Conservation (phyloP, 2,888 invertebrate genomes). For the Dione juno region DNA sequence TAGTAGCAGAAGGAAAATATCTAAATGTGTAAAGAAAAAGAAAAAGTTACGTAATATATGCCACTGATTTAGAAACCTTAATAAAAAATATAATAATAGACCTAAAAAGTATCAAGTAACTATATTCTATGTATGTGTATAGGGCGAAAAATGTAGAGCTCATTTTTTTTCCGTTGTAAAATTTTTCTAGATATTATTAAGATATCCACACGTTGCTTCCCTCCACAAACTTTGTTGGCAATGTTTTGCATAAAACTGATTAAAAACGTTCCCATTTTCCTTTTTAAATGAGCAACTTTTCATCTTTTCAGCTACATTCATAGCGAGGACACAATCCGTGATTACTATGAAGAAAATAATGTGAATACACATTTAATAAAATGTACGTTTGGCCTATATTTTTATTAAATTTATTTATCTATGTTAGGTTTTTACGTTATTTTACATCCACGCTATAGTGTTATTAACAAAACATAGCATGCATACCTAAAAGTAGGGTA, state of each 20-base stretch:
- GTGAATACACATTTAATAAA: slow-evolving; percentile 16
- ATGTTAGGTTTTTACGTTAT: neutral
- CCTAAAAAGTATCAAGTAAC: too few species aligned
- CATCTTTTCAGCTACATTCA: slow-evolving; percentile 28
- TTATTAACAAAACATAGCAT: too few species aligned
- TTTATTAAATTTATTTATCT: slow-evolving; percentile 7
- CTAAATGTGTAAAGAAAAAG: too few species aligned
- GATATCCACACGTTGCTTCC: slow-evolving; percentile 6
- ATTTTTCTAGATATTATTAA: slow-evolving; percentile 7
- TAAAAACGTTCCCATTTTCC: slow-evolving; percentile 30
- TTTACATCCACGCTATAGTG: neutral
- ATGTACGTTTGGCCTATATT: slow-evolving; percentile 2
- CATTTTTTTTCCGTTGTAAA: neutral
- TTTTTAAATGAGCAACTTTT: slow-evolving; percentile 37
- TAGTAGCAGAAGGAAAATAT: too few species aligned
- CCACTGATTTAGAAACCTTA: too few species aligned
- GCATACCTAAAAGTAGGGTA: too few species aligned
- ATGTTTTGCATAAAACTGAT: slow-evolving; percentile 24
- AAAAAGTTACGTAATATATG: too few species aligned
- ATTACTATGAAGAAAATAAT: slow-evolving; percentile 26
- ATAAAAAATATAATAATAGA: too few species aligned
- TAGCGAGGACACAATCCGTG: slow-evolving; percentile 17
- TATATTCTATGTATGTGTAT: too few species aligned
- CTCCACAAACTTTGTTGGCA: slow-evolving; percentile 3
- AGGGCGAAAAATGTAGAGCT: neutral